phyloP scores from a whole-genome alignment of 1,140 invertebrate genomes.

The Galendromus occidentalis region DNA sequence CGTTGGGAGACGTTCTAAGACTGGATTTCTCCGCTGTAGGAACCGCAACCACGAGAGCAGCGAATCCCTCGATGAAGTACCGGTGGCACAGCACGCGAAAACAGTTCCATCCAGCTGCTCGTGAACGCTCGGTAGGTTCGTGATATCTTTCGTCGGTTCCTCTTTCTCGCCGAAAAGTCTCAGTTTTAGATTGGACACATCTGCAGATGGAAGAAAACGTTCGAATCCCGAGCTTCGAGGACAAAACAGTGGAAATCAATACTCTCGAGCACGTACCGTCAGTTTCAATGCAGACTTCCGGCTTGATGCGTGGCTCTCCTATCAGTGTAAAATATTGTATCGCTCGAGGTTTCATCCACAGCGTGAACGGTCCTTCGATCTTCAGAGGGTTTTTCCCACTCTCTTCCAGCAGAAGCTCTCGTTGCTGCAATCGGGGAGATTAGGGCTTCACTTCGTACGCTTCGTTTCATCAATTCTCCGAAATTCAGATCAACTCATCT shows the following conservation, averaged over 20 bases:
- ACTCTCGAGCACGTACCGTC: slow-evolving; percentile 38
- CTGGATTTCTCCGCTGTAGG: slow-evolving; percentile 54
- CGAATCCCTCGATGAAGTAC: slow-evolving; percentile 52
- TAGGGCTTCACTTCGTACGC: too few species aligned
- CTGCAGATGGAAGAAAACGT: slow-evolving; percentile 23
- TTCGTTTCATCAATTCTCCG: too few species aligned
- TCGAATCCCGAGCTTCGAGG: slow-evolving; percentile 1
- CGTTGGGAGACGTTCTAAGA: slow-evolving; percentile 48
- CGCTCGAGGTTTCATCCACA: slow-evolving; percentile 51
- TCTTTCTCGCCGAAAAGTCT: slow-evolving; percentile 23
- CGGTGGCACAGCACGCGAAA: slow-evolving; percentile 62
- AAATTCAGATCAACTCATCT: too few species aligned
- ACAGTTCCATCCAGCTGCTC: slow-evolving; percentile 84
- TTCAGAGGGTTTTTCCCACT: slow-evolving; percentile 45
- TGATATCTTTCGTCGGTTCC: slow-evolving; percentile 20
- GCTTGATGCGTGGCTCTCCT: slow-evolving; percentile 36
- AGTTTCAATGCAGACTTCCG: slow-evolving; percentile 29
- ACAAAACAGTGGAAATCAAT: too few species aligned
- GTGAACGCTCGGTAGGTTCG: slow-evolving; percentile 43
- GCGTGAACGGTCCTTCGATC: slow-evolving; percentile 64
- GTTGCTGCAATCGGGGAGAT: slow-evolving; percentile 34
- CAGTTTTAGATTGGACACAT: slow-evolving; percentile 25
- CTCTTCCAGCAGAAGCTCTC: slow-evolving; percentile 47
- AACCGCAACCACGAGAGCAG: slow-evolving; percentile 75
- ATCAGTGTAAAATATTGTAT: slow-evolving; percentile 69